Base-by-base conservation (phyloP, 2,113 vertebrate genomes). In the Lichenostomus cassidix region DNA sequence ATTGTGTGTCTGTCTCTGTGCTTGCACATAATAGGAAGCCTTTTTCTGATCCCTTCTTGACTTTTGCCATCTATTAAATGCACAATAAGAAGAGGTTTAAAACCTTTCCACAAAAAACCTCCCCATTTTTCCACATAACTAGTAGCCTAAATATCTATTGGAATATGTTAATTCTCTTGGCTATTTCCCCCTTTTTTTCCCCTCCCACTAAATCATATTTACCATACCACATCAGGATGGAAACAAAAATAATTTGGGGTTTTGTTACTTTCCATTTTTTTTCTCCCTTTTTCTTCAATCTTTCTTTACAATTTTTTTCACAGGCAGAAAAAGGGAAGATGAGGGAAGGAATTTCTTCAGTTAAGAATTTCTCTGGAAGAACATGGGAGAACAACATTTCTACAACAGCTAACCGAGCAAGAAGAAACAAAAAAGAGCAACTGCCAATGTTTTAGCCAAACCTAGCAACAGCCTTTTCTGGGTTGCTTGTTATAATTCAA, bases 111-210 rank as follows among this genome's bases (percentile, higher is more conserved):
- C 29, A 4, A 39, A 65, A 74, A 64, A 9, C 2, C 12, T 53
- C 16, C 39, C 5, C 0, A 0, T 49, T 52, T 76, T 69, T 1
- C 53, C 47, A 33, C 24, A 37, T 47, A 79, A 46, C 17, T 41
- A 59, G 15, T 47, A 55, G 21, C 21, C 22, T 47, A 74, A 74
- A 15, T 63, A n/a, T 55, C 24, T 68, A 13, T 12, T 41, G 27
- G 7, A 81, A 79, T 64, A 56, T 41, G 7, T 64, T 79, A 7
- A 71, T 68, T 87, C 16, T 59, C 41, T 75, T 52, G 14, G 15
- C 3, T 28, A 20, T 59, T 70, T 88, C 71, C 50, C 2, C 3
- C 0, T 1, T 47, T 1, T 47, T 55, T 18, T 0, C 2, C 8
- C 9, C 8, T 15, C 7, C 9, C 14, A 65, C 11, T 42, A 77